Conservation (phyloP, 2,113 vertebrate species). For the Dromas ardeola region DNA sequence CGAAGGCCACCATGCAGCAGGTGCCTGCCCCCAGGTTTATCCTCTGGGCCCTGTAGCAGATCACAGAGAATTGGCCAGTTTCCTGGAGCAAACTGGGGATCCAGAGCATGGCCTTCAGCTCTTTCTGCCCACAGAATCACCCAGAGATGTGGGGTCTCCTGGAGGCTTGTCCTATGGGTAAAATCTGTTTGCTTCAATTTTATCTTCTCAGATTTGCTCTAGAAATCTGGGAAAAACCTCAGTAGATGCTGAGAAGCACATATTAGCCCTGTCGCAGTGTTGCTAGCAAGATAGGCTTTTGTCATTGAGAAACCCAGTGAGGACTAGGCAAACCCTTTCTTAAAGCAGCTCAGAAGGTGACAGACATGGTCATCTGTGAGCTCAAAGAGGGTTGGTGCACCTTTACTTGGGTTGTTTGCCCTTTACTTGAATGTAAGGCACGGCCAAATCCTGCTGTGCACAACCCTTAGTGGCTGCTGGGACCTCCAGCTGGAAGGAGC, state of each 20-base stretch:
- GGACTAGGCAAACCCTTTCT: neutral
- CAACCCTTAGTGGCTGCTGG: neutral
- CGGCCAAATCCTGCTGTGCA: too few species aligned
- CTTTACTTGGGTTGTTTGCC: too few species aligned
- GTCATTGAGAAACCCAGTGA: neutral
- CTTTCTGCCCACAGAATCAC: neutral
- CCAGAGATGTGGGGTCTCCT: neutral
- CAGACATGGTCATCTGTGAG: neutral
- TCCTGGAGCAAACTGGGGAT: neutral
- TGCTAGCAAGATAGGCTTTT: neutral
- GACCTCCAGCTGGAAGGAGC: neutral
- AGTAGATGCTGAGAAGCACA: neutral
- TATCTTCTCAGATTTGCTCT: neutral
- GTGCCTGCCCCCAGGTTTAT: neutral
- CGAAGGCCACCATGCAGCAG: neutral
- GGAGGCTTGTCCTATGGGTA: neutral
- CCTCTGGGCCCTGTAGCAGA: neutral
- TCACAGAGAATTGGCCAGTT: neutral
- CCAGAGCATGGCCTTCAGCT: neutral
- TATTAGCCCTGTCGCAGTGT: neutral
- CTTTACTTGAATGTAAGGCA: too few species aligned
- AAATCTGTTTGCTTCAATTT: neutral
- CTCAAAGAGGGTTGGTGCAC: neutral
- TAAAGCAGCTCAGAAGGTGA: neutral
- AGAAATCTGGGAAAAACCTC: neutral